Percentiles rank a stretch among this genome's conserved stretches.
Evolutionary conservation across 2,797 vertebrate genomes (phyloP).

Genomic region (Notamacropus eugenii): DNA sequence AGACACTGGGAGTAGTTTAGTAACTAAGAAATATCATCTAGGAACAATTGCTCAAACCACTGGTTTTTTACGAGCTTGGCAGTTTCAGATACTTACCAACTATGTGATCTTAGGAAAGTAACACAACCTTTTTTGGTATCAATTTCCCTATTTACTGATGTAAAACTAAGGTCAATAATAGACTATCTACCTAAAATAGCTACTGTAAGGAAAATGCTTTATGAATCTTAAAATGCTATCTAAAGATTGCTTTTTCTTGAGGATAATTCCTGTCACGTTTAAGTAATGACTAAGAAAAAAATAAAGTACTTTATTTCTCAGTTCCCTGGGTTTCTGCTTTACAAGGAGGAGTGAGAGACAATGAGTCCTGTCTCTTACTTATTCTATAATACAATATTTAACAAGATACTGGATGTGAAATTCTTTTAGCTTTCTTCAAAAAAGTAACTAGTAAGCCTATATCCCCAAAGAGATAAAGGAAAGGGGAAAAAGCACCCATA

Average conservation of each 20-base stretch:
- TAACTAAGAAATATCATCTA: background rate
- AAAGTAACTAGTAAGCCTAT: background rate
- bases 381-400: constrained; percentile 6
- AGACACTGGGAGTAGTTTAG: background rate
- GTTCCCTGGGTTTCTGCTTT: background rate
- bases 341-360: background rate
- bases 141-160: background rate
- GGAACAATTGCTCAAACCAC: background rate
- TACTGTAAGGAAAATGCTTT: background rate
- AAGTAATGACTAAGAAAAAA: background rate
- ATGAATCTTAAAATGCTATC: background rate
- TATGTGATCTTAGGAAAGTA: background rate
- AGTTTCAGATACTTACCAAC: background rate
- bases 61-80: background rate
- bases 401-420: background rate
- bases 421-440: constrained; percentile 8
- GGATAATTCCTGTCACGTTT: background rate
- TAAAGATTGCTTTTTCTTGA: background rate
- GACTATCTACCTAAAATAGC: background rate
- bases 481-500: background rate
- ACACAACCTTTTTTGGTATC: background rate
- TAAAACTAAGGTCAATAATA: background rate
- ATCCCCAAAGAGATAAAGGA: background rate
- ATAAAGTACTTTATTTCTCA: background rate
- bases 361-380: background rate